These are phyloP conservation scores for Brachionus plicatilis DNA, from an alignment of 1,140 invertebrate genomes.

Conservation along the genomic window DNA sequence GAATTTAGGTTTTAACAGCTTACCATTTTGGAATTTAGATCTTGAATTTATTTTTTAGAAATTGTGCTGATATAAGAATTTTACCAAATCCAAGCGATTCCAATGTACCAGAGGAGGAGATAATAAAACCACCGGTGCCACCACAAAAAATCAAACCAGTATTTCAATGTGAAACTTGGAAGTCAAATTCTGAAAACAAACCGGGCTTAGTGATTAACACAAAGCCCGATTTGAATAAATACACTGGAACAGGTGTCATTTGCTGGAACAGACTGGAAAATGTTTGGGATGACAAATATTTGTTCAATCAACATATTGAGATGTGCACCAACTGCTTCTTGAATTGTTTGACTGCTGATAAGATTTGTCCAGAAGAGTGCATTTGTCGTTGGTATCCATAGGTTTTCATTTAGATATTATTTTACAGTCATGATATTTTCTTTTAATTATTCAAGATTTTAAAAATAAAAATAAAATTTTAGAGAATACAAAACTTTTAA, in stretches of 20 bases:
- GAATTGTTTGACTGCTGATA: not conserved
- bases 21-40: too few species aligned
- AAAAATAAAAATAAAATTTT: too few species aligned
- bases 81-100: not conserved
- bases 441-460: too few species aligned
- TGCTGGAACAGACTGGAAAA: not conserved
- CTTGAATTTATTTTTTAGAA: not conserved
- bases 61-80: not conserved
- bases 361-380: not conserved
- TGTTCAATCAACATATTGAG: not conserved
- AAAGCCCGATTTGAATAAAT: not conserved
- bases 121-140: not conserved
- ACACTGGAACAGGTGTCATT: not conserved
- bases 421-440: too few species aligned
- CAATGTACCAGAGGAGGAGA: not conserved
- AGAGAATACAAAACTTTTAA: too few species aligned
- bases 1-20: not conserved
- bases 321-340: not conserved
- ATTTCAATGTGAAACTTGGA: not conserved
- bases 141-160: not conserved
- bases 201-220: not conserved
- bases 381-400: not conserved
- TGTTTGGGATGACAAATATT: not conserved
- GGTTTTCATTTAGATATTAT: too few species aligned
- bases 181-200: not conserved